phyloP scores from a whole-genome alignment of 2,888 invertebrate species.

The Dioctria rufipes region DNA sequence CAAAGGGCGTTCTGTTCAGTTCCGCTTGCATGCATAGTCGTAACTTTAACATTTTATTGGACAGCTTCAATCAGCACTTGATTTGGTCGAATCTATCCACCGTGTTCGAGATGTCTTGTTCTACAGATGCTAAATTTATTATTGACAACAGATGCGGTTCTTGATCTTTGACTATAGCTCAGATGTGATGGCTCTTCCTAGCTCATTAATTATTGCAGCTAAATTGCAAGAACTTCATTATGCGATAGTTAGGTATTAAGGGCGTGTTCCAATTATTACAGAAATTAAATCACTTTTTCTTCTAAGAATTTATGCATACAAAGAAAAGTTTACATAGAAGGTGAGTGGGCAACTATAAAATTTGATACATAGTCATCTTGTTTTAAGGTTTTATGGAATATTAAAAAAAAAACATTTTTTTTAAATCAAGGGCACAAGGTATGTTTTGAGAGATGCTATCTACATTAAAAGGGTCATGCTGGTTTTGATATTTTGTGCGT shows the following conservation, averaged over 20 bases:
- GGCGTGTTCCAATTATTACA: conserved; percentile 37
- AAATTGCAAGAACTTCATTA: conserved; percentile 24
- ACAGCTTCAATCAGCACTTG: conserved; percentile 57
- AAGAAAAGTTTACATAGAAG: no score
- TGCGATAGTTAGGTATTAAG: background rate
- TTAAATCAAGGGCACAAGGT: no score
- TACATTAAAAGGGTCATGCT: no score
- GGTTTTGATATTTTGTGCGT: no score
- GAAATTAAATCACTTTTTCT: no score
- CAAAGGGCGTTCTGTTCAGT: conserved; percentile 51
- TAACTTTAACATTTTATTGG: conserved; percentile 57
- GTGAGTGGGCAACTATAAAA: no score
- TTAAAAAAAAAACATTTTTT: no score
- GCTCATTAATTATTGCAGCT: conserved; percentile 12
- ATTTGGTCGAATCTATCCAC: conserved; percentile 12
- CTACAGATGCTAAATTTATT: conserved; percentile 3
- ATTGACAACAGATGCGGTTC: conserved; percentile 19
- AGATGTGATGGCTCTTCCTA: background rate
- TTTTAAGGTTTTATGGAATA: no score
- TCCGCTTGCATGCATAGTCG: conserved; percentile 16
- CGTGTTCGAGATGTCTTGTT: conserved; percentile 39
- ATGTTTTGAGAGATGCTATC: no score
- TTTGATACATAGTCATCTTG: no score
- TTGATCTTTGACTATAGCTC: background rate
- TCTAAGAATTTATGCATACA: no score